Evolutionary conservation across 2,113 vertebrate species (phyloP).

Genomic region (Hypomesus transpacificus): DNA sequence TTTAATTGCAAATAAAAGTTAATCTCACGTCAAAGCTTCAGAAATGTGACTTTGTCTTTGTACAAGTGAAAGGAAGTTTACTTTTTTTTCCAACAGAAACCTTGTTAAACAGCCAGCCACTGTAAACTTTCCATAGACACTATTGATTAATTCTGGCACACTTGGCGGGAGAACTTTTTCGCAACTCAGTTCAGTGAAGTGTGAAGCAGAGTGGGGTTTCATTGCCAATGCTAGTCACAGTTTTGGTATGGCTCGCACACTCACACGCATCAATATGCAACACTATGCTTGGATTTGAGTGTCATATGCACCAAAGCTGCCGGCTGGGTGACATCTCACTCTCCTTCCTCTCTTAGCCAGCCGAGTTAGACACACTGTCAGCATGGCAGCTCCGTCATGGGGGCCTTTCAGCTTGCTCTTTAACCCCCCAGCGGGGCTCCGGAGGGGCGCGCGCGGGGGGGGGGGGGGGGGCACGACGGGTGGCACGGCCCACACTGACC

Average conservation of each 20-base stretch:
- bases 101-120: conserved; percentile 30
- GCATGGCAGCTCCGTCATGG: conserved; percentile 33
- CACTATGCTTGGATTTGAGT: conserved; percentile 43
- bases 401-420: conserved; percentile 34
- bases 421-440: background rate
- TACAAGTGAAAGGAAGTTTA: conserved; percentile 24
- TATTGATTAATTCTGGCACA: conserved; percentile 64
- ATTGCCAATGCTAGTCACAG: conserved; percentile 55
- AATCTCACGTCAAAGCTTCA: conserved; percentile 1
- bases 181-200: conserved; percentile 60
- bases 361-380: background rate
- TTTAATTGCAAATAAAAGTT: conserved; percentile 21
- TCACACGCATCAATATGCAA: conserved; percentile 59
- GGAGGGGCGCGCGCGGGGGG: conserved; percentile 23
- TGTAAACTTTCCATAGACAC: conserved; percentile 40
- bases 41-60: background rate
- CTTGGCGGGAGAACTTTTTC: conserved; percentile 55
- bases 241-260: conserved; percentile 31
- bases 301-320: conserved; percentile 48
- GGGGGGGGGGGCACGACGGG: background rate
- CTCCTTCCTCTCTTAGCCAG: conserved; percentile 4
- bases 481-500: background rate
- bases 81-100: conserved; percentile 40
- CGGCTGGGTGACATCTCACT: conserved; percentile 59
- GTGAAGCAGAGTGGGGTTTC: conserved; percentile 53